Conservation (phyloP, 1,140 invertebrate species). For the Caerostris darwini region DNA sequence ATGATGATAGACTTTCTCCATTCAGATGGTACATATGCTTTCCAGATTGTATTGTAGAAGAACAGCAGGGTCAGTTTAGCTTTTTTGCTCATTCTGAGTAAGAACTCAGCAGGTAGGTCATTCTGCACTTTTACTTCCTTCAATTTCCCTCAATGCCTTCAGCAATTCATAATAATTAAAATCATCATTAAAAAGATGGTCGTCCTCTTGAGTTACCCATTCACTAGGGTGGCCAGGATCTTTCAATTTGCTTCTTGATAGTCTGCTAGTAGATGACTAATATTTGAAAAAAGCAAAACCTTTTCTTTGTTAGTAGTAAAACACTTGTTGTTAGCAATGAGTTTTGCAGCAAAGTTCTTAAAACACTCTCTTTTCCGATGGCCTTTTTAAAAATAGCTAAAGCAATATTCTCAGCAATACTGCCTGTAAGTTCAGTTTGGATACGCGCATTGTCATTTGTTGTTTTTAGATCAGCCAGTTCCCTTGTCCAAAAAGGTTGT, state of each 20-base stretch:
- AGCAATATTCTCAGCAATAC: not conserved
- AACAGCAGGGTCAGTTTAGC: not conserved
- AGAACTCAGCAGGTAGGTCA: constrained; percentile 31
- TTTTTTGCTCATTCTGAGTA: not conserved
- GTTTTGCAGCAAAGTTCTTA: constrained; percentile 25
- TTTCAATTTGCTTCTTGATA: not conserved
- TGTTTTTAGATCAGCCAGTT: not conserved
- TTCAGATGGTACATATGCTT: constrained; percentile 37
- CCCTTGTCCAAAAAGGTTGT: constrained; percentile 30
- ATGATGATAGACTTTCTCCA: constrained; percentile 42
- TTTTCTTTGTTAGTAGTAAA: constrained; percentile 32
- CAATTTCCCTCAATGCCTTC: too few relatives aligned
- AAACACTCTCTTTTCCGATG: constrained; percentile 52
- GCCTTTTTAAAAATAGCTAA: not conserved
- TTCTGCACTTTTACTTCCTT: not conserved
- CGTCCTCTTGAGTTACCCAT: not conserved
- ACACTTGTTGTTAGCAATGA: not conserved
- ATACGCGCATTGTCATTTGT: not conserved
- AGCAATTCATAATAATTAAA: constrained; percentile 43
- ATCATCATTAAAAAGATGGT: constrained; percentile 33
- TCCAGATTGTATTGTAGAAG: constrained; percentile 19
- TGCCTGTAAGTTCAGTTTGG: not conserved
- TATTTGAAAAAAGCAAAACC: constrained; percentile 14
- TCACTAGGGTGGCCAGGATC: not conserved
- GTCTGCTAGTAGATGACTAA: constrained; percentile 51